These are phyloP conservation scores for Sturnus vulgaris DNA, from an alignment of 2,113 vertebrate genomes.

Conservation along the genomic window DNA sequence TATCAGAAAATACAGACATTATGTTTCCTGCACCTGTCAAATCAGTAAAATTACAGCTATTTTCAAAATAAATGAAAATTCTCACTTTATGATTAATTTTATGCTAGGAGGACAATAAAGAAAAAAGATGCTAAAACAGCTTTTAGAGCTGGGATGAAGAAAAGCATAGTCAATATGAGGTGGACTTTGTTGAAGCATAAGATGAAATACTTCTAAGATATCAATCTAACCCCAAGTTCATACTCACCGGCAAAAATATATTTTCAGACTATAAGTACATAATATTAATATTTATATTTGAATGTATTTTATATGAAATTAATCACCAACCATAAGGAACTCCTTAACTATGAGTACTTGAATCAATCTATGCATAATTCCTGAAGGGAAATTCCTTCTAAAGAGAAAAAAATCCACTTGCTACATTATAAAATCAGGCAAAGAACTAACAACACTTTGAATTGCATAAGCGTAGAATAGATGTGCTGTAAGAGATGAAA, in stretches of 20 bases:
- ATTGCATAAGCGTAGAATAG: neutral
- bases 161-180: neutral
- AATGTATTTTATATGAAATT: neutral
- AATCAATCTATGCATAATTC: neutral
- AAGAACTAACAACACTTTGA: neutral
- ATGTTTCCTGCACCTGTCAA: neutral
- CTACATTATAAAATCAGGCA: neutral
- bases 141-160: neutral
- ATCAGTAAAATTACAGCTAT: neutral
- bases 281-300: neutral
- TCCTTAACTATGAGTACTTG: neutral
- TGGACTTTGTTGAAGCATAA: neutral
- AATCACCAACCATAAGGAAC: neutral
- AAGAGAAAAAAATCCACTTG: neutral
- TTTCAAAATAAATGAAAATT: conserved; percentile 11
- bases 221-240: neutral
- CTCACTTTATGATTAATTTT: neutral
- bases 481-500: neutral
- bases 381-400: neutral
- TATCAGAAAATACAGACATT: neutral
- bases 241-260: neutral
- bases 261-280: neutral
- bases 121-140: neutral
- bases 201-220: neutral
- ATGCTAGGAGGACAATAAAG: neutral